Conservation (phyloP, 2,113 vertebrate species). For the Oenanthe oenanthe region DNA sequence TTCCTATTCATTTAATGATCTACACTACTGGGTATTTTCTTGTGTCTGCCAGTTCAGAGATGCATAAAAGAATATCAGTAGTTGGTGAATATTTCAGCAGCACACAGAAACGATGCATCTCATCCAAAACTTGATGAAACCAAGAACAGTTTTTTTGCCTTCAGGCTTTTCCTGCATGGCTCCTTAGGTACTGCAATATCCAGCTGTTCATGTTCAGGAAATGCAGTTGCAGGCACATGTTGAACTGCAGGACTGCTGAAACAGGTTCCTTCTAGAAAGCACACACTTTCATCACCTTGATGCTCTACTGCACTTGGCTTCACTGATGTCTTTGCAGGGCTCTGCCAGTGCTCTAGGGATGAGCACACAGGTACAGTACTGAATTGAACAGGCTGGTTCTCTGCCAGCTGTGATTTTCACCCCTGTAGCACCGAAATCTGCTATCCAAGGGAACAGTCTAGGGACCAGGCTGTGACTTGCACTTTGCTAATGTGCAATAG, state of each 20-base stretch:
- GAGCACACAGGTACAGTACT: fast-evolving
- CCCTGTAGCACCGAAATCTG: not conserved
- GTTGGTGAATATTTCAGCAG: not conserved
- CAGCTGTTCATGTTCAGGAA: fast-evolving
- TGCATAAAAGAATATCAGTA: not conserved
- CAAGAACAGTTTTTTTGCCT: not conserved
- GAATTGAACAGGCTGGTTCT: not conserved
- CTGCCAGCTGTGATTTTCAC: fast-evolving
- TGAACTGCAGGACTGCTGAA: not conserved
- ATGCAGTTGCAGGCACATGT: not conserved
- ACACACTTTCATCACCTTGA: not conserved
- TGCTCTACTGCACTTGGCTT: not conserved
- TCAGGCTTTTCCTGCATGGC: not conserved
- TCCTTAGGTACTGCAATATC: not conserved
- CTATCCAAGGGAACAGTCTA: not conserved
- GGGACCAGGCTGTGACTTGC: not conserved
- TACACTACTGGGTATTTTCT: not conserved
- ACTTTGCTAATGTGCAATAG: not conserved
- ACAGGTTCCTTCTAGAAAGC: not conserved
- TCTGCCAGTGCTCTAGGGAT: not conserved
- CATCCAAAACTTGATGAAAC: not conserved
- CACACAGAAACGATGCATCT: fast-evolving
- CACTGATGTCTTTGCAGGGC: not conserved
- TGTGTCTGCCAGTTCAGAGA: not conserved
- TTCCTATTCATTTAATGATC: not conserved